phyloP scores from a whole-genome alignment of 2,113 vertebrate species.

The Toxostoma redivivum region DNA sequence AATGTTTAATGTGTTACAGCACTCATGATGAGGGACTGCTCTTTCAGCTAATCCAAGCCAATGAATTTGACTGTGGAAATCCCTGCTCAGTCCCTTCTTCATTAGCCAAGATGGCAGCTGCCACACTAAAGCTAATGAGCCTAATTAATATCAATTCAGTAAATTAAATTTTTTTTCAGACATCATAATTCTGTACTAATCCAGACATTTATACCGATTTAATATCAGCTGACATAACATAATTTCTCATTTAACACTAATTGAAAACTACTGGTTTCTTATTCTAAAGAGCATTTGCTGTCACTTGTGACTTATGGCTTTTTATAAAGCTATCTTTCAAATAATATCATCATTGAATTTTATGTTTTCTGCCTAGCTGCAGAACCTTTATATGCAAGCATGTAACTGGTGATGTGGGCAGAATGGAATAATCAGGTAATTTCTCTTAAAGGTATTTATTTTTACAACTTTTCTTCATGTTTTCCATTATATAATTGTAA shows the following conservation, averaged over 20 bases:
- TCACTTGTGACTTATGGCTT: not conserved
- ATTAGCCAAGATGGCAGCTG: constrained; percentile 28
- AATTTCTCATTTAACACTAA: constrained; percentile 38
- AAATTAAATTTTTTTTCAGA: not conserved
- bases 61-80: not conserved
- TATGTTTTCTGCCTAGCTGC: not conserved
- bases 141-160: constrained; percentile 9
- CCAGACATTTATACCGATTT: not conserved
- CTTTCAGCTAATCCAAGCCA: not conserved
- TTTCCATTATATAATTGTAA: not conserved
- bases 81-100: not conserved
- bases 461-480: not conserved
- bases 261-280: constrained; percentile 35
- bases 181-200: constrained; percentile 15
- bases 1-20: not conserved
- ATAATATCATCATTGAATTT: not conserved
- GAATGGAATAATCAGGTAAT: not conserved
- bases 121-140: not conserved
- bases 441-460: not conserved
- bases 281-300: constrained; percentile 15
- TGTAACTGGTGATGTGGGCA: not conserved
- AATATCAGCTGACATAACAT: constrained; percentile 11
- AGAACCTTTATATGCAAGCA: not conserved
- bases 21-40: not conserved
- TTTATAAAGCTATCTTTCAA: not conserved